A percentile compares a stretch with the other conserved stretches of the same genome.
These are phyloP conservation scores for Sakesphorus luctuosus DNA, from an alignment of 2,113 vertebrate species.

Conservation along the genomic window DNA sequence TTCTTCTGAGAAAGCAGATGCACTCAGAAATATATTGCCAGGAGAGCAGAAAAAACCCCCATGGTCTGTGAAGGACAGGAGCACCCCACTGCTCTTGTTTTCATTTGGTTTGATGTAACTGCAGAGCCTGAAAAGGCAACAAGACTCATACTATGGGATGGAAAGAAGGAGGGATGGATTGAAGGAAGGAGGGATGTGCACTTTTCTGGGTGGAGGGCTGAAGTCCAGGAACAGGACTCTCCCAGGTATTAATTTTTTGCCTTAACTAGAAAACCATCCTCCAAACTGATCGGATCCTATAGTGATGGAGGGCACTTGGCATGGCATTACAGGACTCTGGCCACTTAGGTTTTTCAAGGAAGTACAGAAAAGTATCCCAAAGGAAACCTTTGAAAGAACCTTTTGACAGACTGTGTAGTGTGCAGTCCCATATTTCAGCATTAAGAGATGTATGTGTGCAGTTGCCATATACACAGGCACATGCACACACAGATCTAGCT, in stretches of 20 bases:
- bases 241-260: background rate
- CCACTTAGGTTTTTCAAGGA: background rate
- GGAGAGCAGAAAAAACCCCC: accelerated
- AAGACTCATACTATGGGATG: background rate
- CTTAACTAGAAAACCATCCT: background rate
- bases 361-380: background rate
- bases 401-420: background rate
- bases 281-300: background rate
- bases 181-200: background rate
- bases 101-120: background rate
- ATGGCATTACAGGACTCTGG: background rate
- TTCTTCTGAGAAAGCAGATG: background rate
- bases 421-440: background rate
- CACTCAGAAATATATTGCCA: background rate
- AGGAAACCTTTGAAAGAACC: background rate
- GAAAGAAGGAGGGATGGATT: background rate
- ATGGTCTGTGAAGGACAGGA: background rate
- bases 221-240: background rate
- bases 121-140: background rate
- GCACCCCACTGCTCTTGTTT: background rate
- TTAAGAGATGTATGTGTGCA: background rate
- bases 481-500: background rate
- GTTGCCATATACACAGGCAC: no score
- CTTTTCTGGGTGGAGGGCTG: background rate
- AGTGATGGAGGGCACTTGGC: background rate